phyloP scores from a whole-genome alignment of 2,113 vertebrate genomes.

The Alouatta palliata region DNA sequence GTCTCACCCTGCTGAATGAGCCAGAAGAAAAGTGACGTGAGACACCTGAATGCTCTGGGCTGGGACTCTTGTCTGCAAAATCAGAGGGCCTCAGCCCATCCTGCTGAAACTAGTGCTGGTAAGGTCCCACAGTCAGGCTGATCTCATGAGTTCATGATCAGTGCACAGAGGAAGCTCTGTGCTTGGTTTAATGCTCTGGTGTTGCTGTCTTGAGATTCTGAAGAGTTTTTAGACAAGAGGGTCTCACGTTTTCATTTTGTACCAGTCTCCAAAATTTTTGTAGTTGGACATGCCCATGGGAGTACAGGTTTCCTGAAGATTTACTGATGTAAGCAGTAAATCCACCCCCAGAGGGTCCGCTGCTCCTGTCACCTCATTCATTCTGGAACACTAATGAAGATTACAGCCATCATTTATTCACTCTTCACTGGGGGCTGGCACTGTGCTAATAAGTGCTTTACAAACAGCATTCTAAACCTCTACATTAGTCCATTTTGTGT shows the following conservation, averaged over 20 bases:
- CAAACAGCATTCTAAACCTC: background rate
- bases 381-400: background rate
- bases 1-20: background rate
- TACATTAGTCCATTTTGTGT: no score
- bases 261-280: background rate
- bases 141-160: no score
- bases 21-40: background rate
- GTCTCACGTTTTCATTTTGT: background rate
- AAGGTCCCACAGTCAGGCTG: background rate
- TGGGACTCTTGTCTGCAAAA: background rate
- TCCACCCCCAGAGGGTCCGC: background rate
- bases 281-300: background rate
- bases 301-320: background rate
- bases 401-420: background rate
- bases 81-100: background rate
- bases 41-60: background rate
- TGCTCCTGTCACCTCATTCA: background rate
- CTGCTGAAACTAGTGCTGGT: background rate
- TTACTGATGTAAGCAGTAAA: background rate
- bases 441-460: background rate
- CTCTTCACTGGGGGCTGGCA: background rate
- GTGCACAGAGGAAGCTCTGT: background rate
- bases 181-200: background rate
- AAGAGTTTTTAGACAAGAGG: background rate
- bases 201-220: background rate